These are phyloP conservation scores for Lamellibrachia satsuma DNA, from an alignment of 2,888 invertebrate species.

Conservation along the genomic window DNA sequence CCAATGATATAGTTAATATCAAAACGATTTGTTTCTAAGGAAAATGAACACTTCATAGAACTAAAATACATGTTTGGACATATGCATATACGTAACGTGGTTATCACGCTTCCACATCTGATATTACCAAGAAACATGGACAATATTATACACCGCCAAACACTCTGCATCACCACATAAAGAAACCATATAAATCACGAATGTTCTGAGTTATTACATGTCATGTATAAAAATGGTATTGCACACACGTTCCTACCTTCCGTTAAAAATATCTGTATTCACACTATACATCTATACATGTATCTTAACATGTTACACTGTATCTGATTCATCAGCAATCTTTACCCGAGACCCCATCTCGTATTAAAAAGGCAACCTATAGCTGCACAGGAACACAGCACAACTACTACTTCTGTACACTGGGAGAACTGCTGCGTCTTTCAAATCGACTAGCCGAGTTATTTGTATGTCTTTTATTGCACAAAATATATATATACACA, in stretches of 20 bases:
- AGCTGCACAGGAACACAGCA: not conserved
- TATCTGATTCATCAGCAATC: not conserved
- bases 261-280: slow-evolving; percentile 3
- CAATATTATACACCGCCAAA: not conserved
- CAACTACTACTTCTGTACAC: not conserved
- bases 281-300: not conserved
- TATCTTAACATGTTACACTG: not conserved
- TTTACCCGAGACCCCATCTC: not conserved
- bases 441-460: not conserved
- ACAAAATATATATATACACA: not conserved
- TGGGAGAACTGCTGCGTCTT: not conserved
- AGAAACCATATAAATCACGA: not conserved
- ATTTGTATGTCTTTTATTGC: not conserved
- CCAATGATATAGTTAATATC: not conserved
- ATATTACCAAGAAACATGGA: not conserved
- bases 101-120: not conserved
- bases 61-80: not conserved
- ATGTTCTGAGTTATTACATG: not conserved
- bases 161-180: not conserved
- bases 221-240: not conserved
- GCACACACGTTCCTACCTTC: not conserved
- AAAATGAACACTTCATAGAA: not conserved
- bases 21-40: not conserved
- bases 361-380: not conserved
- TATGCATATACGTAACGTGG: not conserved